Base-by-base conservation (phyloP, 1,140 invertebrate genomes). In the Neoseiulus cucumeris region DNA sequence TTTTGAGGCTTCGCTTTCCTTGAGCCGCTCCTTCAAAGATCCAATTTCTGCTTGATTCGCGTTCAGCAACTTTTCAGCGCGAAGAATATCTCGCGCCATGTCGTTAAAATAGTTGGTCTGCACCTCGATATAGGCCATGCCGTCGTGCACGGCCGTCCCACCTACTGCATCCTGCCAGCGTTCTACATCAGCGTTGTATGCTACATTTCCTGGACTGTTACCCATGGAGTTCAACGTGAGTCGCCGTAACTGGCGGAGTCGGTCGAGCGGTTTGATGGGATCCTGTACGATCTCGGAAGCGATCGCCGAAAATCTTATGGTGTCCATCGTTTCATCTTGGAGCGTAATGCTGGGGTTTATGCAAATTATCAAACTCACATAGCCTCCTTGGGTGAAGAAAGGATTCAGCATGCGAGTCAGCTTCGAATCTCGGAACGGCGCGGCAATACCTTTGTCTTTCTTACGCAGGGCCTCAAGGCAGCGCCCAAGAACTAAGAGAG, bases 371-470 rank as follows among this genome's bases (percentile, higher is more conserved):
- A 92, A 84, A 14, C 80, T 77, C 42, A 87, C 81, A 68, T 82
- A 80, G 51, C 89, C 86, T 64, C 80, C 79, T 1, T 87, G 87
- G 12, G 68, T 69, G 65, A 81, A 79, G 69, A 75, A 86, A 28
- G 73, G 74, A 68, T 81, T 79, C 65, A 83, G 81, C 5, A 82
- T 64, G 25, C 80, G 68, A 0, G 89, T 91, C n/a, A 93, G 76
- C 74, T 91, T 91, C 0, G 86, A 89, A 67, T 91, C 87, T 28
- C 89, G 76, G 70, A 83, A 87, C 0, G 85, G 86, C 42, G 84
- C 74, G 20, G 44, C 67, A 65, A 42, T 18, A 18, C 72, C 75
- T 74, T 74, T 74, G 68, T 78, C 75, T 51, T 79, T 79, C 22
- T 75, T 71, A 67, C 79, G 69, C 25, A 89, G 80, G 39, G 81